phyloP scores from a whole-genome alignment of 2,888 invertebrate species.

The Agriopis aurantiaria region DNA sequence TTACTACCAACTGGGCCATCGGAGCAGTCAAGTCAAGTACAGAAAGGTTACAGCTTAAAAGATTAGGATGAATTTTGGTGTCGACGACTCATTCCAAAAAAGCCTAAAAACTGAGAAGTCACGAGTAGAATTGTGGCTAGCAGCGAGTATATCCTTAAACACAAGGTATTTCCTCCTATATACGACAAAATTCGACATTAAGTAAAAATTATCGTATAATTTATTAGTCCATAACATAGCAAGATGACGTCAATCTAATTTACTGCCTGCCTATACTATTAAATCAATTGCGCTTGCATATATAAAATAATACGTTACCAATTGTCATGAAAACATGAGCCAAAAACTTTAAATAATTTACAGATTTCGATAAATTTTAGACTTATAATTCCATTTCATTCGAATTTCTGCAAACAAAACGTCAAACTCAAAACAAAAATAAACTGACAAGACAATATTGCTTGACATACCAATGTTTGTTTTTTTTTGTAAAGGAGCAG shows the following conservation, averaged over 20 bases:
- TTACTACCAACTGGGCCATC: too few species aligned
- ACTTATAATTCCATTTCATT: conserved; percentile 12
- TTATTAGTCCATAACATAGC: not conserved
- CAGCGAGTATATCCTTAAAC: not conserved
- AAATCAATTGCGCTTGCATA: not conserved
- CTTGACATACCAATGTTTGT: not conserved
- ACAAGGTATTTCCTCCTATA: not conserved
- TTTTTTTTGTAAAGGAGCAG: not conserved
- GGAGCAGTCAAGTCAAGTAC: too few species aligned
- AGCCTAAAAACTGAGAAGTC: not conserved
- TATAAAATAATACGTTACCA: conserved; percentile 33
- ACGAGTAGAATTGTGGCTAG: not conserved
- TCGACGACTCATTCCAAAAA: not conserved
- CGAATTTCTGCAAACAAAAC: conserved; percentile 13
- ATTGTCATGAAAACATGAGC: conserved; percentile 32
- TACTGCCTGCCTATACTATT: not conserved
- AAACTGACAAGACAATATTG: not conserved
- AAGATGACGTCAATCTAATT: conserved; percentile 8
- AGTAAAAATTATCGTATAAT: not conserved
- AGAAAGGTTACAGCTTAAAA: not conserved
- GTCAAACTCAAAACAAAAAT: not conserved
- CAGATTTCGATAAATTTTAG: conserved; percentile 21
- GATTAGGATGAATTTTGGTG: not conserved
- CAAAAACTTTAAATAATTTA: conserved; percentile 21
- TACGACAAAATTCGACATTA: not conserved